Percentiles rank a stretch among this genome's conserved stretches.
Evolutionary conservation across 1,140 invertebrate genomes (phyloP).

Genomic region (Samia ricini): DNA sequence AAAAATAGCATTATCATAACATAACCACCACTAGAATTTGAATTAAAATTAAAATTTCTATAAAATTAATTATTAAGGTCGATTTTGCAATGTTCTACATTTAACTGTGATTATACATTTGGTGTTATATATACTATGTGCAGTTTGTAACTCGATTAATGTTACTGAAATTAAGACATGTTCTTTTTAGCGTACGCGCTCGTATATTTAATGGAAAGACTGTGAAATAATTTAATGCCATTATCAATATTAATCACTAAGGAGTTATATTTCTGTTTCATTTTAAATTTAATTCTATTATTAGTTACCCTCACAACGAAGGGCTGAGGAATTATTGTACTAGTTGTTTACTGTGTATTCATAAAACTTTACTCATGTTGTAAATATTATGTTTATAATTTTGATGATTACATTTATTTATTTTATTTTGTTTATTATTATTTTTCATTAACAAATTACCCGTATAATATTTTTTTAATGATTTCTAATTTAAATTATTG

Average conservation of each 20-base stretch:
- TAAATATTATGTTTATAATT: conserved; percentile 71
- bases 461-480: conserved; percentile 17
- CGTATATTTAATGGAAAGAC: conserved; percentile 59
- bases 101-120: not conserved
- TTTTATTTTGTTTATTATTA: conserved; percentile 69
- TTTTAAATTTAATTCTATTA: conserved; percentile 25
- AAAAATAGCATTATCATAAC: conserved; percentile 30
- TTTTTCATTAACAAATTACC: conserved; percentile 24
- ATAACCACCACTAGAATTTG: conserved; percentile 13
- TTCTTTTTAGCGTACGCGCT: conserved; percentile 23
- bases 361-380: conserved; percentile 57
- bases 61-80: not conserved
- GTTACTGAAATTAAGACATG: no score
- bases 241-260: conserved; percentile 49
- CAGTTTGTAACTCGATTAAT: no score
- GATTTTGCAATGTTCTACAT: not conserved
- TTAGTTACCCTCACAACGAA: conserved; percentile 24
- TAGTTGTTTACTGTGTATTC: conserved; percentile 36
- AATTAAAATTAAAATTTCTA: not conserved
- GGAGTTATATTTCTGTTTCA: conserved; percentile 31
- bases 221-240: conserved; percentile 62
- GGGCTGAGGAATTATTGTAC: conserved; percentile 26
- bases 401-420: conserved; percentile 76
- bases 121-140: conserved; percentile 3
- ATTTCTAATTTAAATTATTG: no score